Evolutionary conservation across 2,888 invertebrate genomes (phyloP), one percentile per base, ranked within the genome.

Genomic region (Galeopsomyia nigrocyanea): DNA sequence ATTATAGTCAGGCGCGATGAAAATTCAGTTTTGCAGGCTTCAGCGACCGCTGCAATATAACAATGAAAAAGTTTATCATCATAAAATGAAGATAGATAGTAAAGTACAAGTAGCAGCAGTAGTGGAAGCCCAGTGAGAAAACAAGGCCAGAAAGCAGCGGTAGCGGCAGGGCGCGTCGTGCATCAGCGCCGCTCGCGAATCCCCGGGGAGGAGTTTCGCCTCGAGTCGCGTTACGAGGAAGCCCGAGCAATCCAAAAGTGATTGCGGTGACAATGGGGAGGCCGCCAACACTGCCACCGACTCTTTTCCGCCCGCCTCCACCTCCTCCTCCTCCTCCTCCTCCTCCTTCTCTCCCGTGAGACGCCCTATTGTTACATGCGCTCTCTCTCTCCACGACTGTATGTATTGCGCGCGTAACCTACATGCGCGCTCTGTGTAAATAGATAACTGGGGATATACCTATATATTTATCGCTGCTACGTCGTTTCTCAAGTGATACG

Each of bases 401-500:
- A 14, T 19, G 17, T 26, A 13, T 61, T 49, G 21, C 19, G 53
- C 53, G 53, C 16, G 19, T 16, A 56, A 39, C 39, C 39, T 39
- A 39, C 39, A 39, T 39, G 39, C 39, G 39, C 39, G 14, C 16
- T 1, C 17, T 46, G 53, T 39, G 55, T 46, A 64, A 64, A 55
- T 64, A 55, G 64, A 64, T 64, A 55, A 46, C 58, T 82, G 81
- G 81, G 79, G 78, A 13, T 39, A 39, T 39, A 39, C 10, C 5
- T 39, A 10, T 10, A 39, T 9, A 7, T 39, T 39, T 39, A 39
- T 39, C 7, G 39, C 39, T 39, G 39, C 39, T 39, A 39, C 39
- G 13, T 39, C 39, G 10, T 39, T 39, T 13, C 39, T 39, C 10
- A 39, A 3, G 39, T 39, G 7, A 39, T 10, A 39, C 39, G 5